A percentile compares a stretch with the other conserved stretches of the same genome.
Conservation (phyloP, 2,888 invertebrate species). For the Ectemnius lituratus region DNA sequence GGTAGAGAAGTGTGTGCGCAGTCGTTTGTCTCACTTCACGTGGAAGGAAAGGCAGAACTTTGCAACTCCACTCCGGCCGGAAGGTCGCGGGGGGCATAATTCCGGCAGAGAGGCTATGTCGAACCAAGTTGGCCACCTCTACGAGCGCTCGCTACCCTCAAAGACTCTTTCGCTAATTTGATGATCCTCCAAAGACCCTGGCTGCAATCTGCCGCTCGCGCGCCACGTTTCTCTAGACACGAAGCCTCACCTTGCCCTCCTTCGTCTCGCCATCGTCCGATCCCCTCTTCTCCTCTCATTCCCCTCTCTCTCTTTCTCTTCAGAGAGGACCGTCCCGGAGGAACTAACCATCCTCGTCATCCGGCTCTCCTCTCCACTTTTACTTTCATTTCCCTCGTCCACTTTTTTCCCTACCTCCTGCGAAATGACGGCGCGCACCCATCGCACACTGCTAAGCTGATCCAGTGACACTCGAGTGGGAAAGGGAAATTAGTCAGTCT, state of each 20-base stretch:
- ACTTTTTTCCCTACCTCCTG: slow-evolving; percentile 36
- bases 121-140: slow-evolving; percentile 70
- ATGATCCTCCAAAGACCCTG: slow-evolving; percentile 76
- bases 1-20: slow-evolving; percentile 7
- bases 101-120: slow-evolving; percentile 69
- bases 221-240: slow-evolving; percentile 62
- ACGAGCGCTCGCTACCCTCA: slow-evolving; percentile 68
- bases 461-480: not conserved
- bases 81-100: slow-evolving; percentile 71
- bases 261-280: slow-evolving; percentile 26
- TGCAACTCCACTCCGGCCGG: slow-evolving; percentile 67
- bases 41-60: slow-evolving; percentile 60
- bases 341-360: slow-evolving; percentile 58
- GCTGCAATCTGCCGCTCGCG: slow-evolving; percentile 74
- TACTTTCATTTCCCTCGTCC: slow-evolving; percentile 45
- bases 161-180: slow-evolving; percentile 77
- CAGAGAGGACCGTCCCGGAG: slow-evolving; percentile 48
- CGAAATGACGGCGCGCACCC: slow-evolving; percentile 49
- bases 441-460: not conserved
- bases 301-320: slow-evolving; percentile 11
- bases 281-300: slow-evolving; percentile 47
- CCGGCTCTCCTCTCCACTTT: slow-evolving; percentile 57
- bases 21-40: slow-evolving; percentile 49
- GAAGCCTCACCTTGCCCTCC: slow-evolving; percentile 34
- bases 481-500: slow-evolving; percentile 4